A percentile compares a stretch with the other conserved stretches of the same genome.
Conservation (phyloP, 2,888 invertebrate genomes). For the Pycnomerus fuliginosus region DNA sequence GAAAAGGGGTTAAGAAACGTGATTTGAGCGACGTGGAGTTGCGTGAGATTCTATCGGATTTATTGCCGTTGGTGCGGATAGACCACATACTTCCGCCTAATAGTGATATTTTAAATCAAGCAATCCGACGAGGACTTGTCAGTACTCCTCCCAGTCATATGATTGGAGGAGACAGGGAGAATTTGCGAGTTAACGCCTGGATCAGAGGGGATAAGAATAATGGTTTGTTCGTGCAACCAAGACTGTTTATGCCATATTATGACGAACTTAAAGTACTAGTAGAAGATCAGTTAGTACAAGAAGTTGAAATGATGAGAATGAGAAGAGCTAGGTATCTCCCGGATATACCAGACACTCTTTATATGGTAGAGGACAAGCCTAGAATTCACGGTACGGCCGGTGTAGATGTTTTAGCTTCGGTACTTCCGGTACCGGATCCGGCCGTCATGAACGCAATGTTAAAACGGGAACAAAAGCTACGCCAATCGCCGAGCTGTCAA, state of each 20-base stretch:
- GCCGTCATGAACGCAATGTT: conserved; percentile 77
- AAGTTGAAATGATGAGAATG: conserved; percentile 56
- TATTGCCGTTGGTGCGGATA: conserved; percentile 81
- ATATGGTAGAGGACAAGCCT: conserved; percentile 63
- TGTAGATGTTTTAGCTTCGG: conserved; percentile 65
- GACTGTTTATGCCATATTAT: conserved; percentile 92
- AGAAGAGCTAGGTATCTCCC: conserved; percentile 64
- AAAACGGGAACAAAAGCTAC: conserved; percentile 80
- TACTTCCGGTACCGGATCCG: conserved; percentile 74
- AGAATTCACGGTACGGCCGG: conserved; percentile 54
- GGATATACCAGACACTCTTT: conserved; percentile 90
- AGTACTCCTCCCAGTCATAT: conserved; percentile 82
- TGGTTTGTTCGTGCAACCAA: conserved; percentile 77
- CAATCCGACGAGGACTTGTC: conserved; percentile 70
- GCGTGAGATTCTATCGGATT: conserved; percentile 79
- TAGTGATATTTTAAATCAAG: conserved; percentile 72
- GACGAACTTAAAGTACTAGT: conserved; percentile 90
- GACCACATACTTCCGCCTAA: conserved; percentile 88
- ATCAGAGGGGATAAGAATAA: conserved; percentile 72
- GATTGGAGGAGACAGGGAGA: conserved; percentile 73
- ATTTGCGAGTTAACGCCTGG: conserved; percentile 74
- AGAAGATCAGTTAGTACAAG: conserved; percentile 80
- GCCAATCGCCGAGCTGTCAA: conserved; percentile 75
- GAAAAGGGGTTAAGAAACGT: conserved; percentile 79
- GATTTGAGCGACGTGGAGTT: conserved; percentile 84